A percentile compares a stretch with the other conserved stretches of the same genome.
Evolutionary conservation across 2,113 vertebrate genomes (phyloP).

Genomic region (Halcyon senegalensis): DNA sequence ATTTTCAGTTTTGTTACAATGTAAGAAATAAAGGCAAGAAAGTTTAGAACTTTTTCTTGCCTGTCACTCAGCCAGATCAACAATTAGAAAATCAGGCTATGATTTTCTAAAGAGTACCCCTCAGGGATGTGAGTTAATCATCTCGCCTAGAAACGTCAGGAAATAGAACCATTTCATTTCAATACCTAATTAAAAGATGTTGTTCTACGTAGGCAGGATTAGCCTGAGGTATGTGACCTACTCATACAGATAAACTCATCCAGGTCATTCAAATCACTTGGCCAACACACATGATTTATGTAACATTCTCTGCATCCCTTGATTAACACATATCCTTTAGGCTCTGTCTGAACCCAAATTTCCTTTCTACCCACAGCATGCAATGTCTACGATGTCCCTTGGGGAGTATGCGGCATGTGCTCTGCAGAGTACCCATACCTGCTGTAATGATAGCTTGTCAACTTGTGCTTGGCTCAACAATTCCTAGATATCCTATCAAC

Average conservation of each 20-base stretch:
- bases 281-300: not conserved
- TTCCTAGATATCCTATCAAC: too few species aligned
- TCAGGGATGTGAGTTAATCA: not conserved
- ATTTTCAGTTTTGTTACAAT: not conserved
- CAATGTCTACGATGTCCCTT: not conserved
- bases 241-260: not conserved
- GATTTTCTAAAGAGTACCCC: not conserved
- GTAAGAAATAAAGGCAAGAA: not conserved
- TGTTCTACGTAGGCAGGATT: not conserved
- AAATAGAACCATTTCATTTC: not conserved
- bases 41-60: not conserved
- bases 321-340: not conserved
- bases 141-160: not conserved
- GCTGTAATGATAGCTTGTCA: not conserved
- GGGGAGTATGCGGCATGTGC: not conserved
- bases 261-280: not conserved
- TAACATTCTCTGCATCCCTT: not conserved
- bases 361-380: not conserved
- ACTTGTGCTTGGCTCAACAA: fast-evolving
- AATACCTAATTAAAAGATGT: not conserved
- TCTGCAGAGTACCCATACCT: not conserved
- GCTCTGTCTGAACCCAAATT: not conserved
- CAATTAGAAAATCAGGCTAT: not conserved
- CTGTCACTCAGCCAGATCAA: not conserved
- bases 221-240: not conserved